These are phyloP conservation scores for Pteronura brasiliensis DNA, from an alignment of 2,113 vertebrate species.

Conservation along the genomic window DNA sequence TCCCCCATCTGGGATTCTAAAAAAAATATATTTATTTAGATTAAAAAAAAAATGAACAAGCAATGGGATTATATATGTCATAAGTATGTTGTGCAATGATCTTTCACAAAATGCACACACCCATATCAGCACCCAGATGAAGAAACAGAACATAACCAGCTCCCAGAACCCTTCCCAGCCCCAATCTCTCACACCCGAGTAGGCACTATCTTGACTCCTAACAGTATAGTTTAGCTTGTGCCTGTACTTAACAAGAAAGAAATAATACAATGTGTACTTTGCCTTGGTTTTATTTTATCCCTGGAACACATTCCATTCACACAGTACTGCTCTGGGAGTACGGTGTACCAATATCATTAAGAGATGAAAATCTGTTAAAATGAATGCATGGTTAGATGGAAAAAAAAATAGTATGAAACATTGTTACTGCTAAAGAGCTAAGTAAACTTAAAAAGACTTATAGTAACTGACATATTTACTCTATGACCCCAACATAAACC, in stretches of 20 bases:
- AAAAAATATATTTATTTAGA: neutral
- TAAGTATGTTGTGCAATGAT: neutral
- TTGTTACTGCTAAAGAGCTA: neutral
- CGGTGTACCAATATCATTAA: neutral
- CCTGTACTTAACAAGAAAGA: neutral
- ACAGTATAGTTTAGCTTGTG: neutral
- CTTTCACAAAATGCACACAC: neutral
- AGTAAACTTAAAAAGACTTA: neutral
- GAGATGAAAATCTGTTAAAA: neutral
- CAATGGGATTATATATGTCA: neutral
- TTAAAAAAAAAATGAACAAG: neutral
- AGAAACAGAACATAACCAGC: neutral
- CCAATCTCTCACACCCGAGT: neutral
- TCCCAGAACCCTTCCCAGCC: neutral
- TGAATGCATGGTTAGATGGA: neutral
- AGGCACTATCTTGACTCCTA: neutral
- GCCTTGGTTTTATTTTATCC: neutral
- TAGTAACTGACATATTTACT: neutral
- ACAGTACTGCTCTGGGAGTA: neutral
- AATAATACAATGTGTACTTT: neutral
- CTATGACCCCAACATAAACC: neutral
- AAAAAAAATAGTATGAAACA: neutral
- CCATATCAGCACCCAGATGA: neutral
- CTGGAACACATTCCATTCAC: neutral
- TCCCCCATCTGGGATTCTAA: neutral